Conservation (phyloP, 92 coral and sea anemone genomes). For the Epizoanthus fatuus region DNA sequence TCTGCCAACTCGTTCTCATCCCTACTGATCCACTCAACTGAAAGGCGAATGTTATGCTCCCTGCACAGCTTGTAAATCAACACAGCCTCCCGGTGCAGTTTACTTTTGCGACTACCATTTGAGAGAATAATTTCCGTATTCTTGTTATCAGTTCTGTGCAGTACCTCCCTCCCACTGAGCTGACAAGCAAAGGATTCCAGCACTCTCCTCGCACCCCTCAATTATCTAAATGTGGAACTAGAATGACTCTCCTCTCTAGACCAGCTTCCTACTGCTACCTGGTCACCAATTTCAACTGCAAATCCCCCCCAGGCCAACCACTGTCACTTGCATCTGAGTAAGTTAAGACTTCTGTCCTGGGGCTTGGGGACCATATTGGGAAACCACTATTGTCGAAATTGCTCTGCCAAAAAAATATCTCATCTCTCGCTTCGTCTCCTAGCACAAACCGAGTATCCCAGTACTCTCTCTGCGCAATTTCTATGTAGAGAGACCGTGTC, state of each 20-base stretch:
- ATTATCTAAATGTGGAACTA: conserved; percentile 75
- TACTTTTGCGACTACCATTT: conserved; percentile 57
- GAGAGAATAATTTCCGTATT: conserved; percentile 57
- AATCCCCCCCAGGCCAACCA: conserved; percentile 83
- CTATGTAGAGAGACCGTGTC: conserved; percentile 63
- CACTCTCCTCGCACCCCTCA: conserved; percentile 56
- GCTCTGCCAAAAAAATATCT: conserved; percentile 53
- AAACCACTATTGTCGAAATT: conserved; percentile 51
- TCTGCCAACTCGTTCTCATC: conserved; percentile 54
- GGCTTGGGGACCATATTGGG: conserved; percentile 73
- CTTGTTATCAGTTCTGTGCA: conserved; percentile 70
- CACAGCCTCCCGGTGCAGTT: conserved; percentile 69
- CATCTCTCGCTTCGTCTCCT: conserved; percentile 49
- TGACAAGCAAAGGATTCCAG: conserved; percentile 50
- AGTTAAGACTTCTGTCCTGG: conserved; percentile 61
- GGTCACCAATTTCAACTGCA: conserved; percentile 54
- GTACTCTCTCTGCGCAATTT: conserved; percentile 34
- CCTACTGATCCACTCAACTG: conserved; percentile 68
- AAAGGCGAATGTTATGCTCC: conserved; percentile 55
- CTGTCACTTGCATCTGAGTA: conserved; percentile 77
- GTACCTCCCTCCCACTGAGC: conserved; percentile 45
- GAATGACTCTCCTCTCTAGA: conserved; percentile 41
- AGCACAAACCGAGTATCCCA: conserved; percentile 52
- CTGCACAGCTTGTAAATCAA: conserved; percentile 65
- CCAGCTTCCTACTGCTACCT: conserved; percentile 73